Conservation (phyloP, 2,113 vertebrate genomes). For the Calyptomena viridis region DNA sequence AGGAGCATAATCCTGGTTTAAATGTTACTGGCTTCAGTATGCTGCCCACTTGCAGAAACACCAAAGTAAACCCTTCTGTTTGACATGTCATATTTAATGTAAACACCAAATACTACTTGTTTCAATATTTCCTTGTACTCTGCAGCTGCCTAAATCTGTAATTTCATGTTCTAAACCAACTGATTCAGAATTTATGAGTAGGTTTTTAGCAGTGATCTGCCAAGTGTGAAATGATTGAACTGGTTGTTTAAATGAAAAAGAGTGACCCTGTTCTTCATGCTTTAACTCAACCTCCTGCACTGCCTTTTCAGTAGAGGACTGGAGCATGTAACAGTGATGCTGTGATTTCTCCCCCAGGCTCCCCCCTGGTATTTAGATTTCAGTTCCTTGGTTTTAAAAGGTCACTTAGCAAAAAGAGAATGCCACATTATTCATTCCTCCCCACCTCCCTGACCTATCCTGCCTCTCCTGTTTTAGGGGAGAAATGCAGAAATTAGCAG, state of each 20-base stretch:
- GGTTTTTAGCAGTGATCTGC: constrained; percentile 59
- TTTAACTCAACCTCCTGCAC: constrained; percentile 7
- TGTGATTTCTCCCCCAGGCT: constrained; percentile 4
- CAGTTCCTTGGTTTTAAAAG: constrained; percentile 37
- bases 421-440: not conserved
- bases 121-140: constrained; percentile 31
- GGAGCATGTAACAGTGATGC: not conserved
- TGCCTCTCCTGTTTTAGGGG: not conserved
- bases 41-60: not conserved
- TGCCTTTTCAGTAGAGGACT: not conserved
- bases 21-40: not conserved
- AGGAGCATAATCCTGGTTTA: not conserved
- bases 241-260: constrained; percentile 15
- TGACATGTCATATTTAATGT: not conserved
- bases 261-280: not conserved
- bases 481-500: not conserved
- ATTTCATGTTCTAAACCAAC: constrained; percentile 42
- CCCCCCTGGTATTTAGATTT: constrained; percentile 30
- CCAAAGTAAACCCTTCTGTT: not conserved
- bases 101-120: not conserved
- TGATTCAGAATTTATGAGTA: constrained; percentile 46
- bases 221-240: constrained; percentile 29
- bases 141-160: constrained; percentile 28
- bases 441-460: not conserved
- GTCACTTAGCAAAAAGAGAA: constrained; percentile 24